phyloP scores from a whole-genome alignment of 1,140 invertebrate genomes.

The Fopius arisanus region DNA sequence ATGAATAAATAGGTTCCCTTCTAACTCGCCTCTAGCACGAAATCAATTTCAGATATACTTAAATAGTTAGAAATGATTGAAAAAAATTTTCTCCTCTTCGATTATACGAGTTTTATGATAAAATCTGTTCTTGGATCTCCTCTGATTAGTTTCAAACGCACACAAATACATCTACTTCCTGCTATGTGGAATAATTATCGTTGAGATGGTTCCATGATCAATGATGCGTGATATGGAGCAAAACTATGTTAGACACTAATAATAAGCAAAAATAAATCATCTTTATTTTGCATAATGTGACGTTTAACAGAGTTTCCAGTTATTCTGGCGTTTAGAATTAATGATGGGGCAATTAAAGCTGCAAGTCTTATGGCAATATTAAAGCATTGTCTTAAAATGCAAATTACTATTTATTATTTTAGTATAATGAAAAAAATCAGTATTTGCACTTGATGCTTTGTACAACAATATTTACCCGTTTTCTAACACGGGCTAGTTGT shows the following conservation, averaged over 20 bases:
- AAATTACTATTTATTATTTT: not conserved
- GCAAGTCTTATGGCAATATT: not conserved
- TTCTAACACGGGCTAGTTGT: constrained; percentile 65
- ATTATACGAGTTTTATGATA: too few species aligned
- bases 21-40: too few species aligned
- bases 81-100: too few species aligned
- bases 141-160: not conserved
- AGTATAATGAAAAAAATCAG: not conserved
- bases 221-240: constrained; percentile 9
- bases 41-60: too few species aligned
- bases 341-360: not conserved
- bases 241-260: constrained; percentile 15
- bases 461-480: constrained; percentile 67
- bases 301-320: not conserved
- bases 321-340: not conserved
- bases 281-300: not conserved
- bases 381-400: not conserved
- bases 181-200: not conserved
- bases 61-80: too few species aligned
- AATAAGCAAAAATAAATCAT: not conserved
- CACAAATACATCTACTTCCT: constrained; percentile 12
- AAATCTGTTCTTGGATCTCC: not conserved
- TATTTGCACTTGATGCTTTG: not conserved
- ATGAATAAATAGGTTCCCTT: too few species aligned
- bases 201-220: constrained; percentile 13